Percentiles rank a stretch among this genome's conserved stretches.
Evolutionary conservation across 2,113 vertebrate species (phyloP).

Genomic region (Alces alces): DNA sequence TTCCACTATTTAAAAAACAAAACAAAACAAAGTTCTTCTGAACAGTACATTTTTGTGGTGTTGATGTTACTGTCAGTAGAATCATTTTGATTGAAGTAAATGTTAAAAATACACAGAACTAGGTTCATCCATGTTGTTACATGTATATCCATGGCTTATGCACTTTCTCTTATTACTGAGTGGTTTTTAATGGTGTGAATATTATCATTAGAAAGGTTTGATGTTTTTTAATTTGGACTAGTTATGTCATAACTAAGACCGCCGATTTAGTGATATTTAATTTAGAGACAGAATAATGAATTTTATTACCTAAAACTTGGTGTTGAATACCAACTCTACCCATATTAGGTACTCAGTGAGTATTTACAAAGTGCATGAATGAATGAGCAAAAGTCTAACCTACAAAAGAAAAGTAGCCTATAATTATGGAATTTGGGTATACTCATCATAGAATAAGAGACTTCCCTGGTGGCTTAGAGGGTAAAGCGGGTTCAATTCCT

Average conservation of each 20-base stretch:
- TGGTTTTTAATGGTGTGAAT: not conserved
- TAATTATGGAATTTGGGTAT: not conserved
- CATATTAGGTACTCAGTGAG: not conserved
- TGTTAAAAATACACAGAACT: not conserved
- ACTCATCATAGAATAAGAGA: not conserved
- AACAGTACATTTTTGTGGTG: not conserved
- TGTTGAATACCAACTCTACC: not conserved
- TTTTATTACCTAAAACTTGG: not conserved
- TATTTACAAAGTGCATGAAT: not conserved
- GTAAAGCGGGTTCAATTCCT: too few relatives aligned
- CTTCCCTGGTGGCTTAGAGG: too few relatives aligned
- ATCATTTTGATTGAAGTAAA: not conserved
- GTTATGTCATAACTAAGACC: not conserved
- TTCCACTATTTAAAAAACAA: too few relatives aligned
- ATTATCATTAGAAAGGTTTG: not conserved
- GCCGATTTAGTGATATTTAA: not conserved
- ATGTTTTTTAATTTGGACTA: not conserved
- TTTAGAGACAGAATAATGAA: not conserved
- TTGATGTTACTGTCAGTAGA: not conserved
- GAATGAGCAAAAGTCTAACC: not conserved
- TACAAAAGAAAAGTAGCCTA: not conserved
- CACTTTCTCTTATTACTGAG: not conserved
- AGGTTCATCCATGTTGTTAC: not conserved
- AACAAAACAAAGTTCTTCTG: not conserved
- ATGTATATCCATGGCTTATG: not conserved